Base-by-base conservation (phyloP, 1,140 invertebrate genomes). In the Drosophila pseudoobscura region DNA sequence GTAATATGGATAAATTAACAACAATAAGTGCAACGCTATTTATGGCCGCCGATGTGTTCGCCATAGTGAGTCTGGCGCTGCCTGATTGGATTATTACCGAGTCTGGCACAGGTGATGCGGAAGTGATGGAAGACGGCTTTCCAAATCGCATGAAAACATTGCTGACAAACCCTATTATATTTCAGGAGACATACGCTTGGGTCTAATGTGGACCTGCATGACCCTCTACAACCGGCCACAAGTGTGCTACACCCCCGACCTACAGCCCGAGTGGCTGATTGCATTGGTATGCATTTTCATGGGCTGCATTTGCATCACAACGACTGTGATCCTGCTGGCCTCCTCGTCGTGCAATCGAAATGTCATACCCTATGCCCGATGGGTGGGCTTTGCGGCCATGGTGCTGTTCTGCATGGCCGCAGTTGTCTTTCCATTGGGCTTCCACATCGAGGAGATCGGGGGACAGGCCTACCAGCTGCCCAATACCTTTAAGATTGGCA, bases 71-170 rank as follows among this genome's bases (percentile, higher is more conserved):
- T 92, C 93, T 99, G 71, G 96, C 97, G 6, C 96, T 98, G 94
- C 97, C 98, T 43, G 97, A 98, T 92, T 99, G 98, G 98, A 98
- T 99, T 83, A 96, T 98, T 39, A 97, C 97, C 5, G 97, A 98
- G 92, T 69, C 65, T 3, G 96, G 98, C 78, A 97, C 97, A 92
- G 89, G 89, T 90, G 65, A 96, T 8, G 97, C 96, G 93, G 13
- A 31, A 31, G 58, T 43, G 35, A 56, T 39, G 13, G 54, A 65
- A 45, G n/a, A 8, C 8, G 31, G 8, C 31, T 39, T 17, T 1
- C 7, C 13, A 13, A 26, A 39, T 31, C 13, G 24, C 7, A 41
- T 46, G 39, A 39, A 74, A 55, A 58, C 44, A 46, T 43, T 50
- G 3, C 31, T 73, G 26, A 26, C 17, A 43, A 24, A 31, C 11